phyloP scores from a whole-genome alignment of 2,797 vertebrate species.

The Phrynocephalus vlangalii region DNA sequence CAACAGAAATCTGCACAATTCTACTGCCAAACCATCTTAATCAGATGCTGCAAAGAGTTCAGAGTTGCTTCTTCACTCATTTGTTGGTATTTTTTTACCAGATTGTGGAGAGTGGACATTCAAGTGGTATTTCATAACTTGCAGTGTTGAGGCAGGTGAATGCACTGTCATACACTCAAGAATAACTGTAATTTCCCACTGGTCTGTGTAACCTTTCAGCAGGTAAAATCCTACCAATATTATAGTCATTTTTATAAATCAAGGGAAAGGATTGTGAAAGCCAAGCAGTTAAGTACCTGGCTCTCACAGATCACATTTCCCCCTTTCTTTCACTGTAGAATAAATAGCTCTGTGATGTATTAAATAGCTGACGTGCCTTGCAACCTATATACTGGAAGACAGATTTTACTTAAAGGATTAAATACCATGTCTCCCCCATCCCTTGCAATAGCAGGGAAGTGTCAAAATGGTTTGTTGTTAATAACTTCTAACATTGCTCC shows the following conservation, averaged over 20 bases:
- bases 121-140: neutral
- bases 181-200: neutral
- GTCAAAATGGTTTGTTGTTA: neutral
- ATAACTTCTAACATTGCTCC: neutral
- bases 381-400: neutral
- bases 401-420: neutral
- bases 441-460: accelerated
- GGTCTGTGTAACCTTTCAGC: neutral
- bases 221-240: conserved; percentile 3
- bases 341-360: neutral
- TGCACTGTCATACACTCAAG: neutral
- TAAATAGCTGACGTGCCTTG: neutral
- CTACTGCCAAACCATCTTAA: neutral
- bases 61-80: neutral
- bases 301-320: neutral
- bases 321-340: neutral
- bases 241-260: conserved; percentile 8
- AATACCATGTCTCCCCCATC: neutral
- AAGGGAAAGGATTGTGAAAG: neutral
- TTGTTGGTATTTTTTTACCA: neutral
- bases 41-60: neutral
- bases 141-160: neutral
- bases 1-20: too few relatives aligned
- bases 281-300: neutral
- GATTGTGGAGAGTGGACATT: neutral